A percentile compares a stretch with the other conserved stretches of the same genome.
Conservation (phyloP, 2,888 invertebrate species). For the Phaedon cochleariae region DNA sequence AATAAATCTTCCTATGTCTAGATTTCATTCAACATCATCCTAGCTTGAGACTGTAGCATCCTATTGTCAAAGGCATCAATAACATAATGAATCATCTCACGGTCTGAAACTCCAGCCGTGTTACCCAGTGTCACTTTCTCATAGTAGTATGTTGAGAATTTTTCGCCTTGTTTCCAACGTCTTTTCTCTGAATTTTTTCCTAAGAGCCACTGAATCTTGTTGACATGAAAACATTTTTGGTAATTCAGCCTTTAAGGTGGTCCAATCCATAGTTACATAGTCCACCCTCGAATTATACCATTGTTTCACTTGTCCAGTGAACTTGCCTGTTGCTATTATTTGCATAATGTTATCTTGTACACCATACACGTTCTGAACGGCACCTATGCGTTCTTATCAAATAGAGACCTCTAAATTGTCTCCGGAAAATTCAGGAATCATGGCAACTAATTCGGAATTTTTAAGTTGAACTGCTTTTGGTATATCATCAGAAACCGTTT, state of each 20-base stretch:
- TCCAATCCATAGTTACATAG: constrained; percentile 1
- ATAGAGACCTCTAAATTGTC: too few species aligned
- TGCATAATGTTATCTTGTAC: constrained; percentile 7
- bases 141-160: background rate
- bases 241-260: background rate
- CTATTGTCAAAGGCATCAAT: background rate
- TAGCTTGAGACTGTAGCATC: too few species aligned
- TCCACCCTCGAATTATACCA: background rate
- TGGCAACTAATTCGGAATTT: too few species aligned
- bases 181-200: constrained; percentile 4
- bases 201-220: background rate
- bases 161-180: background rate
- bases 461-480: too few species aligned
- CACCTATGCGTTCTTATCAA: background rate
- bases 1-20: too few species aligned
- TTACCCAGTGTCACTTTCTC: constrained; percentile 3
- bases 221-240: background rate
- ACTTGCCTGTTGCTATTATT: constrained; percentile 5
- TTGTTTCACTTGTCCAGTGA: background rate
- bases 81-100: constrained; percentile 3
- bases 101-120: background rate
- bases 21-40: too few species aligned
- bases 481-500: too few species aligned
- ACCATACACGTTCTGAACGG: too few species aligned
- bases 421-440: too few species aligned